Conservation (phyloP, 2,888 invertebrate species). For the Lepas anatifera region DNA sequence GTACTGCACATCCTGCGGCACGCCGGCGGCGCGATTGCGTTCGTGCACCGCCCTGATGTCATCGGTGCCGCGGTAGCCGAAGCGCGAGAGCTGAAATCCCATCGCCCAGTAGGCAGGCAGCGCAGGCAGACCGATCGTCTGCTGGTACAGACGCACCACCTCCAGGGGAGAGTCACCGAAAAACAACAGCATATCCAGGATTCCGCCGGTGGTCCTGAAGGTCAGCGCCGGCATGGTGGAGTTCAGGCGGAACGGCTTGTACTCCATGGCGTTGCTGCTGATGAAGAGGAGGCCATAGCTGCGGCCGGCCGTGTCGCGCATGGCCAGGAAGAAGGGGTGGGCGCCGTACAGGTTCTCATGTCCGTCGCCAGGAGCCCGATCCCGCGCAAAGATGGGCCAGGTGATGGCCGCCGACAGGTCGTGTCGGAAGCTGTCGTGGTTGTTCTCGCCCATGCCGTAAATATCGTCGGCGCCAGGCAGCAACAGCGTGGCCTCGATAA, state of each 20-base stretch:
- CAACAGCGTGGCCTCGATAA: slow-evolving; percentile 34
- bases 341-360: slow-evolving; percentile 23
- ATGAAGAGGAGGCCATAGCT: slow-evolving; percentile 23
- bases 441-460: slow-evolving; percentile 39
- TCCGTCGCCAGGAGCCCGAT: slow-evolving; percentile 14
- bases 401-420: slow-evolving; percentile 29
- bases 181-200: slow-evolving; percentile 65
- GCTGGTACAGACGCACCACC: slow-evolving; percentile 28
- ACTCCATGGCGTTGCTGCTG: slow-evolving; percentile 25
- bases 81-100: slow-evolving; percentile 37
- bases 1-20: slow-evolving; percentile 54
- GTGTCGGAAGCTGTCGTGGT: slow-evolving; percentile 33
- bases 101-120: slow-evolving; percentile 75
- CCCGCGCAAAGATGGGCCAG: slow-evolving; percentile 23
- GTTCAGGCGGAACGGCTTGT: slow-evolving; percentile 17
- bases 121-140: slow-evolving; percentile 57
- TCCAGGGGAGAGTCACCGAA: slow-evolving; percentile 55
- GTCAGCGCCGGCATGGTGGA: slow-evolving; percentile 64
- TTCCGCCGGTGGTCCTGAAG: slow-evolving; percentile 66
- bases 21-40: slow-evolving; percentile 53
- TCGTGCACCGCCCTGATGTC: slow-evolving; percentile 52
- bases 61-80: slow-evolving; percentile 51
- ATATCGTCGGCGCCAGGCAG: slow-evolving; percentile 33
- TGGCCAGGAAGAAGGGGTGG: slow-evolving; percentile 24
- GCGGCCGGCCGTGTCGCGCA: slow-evolving; percentile 22